Conservation (phyloP, 2,797 vertebrate species). For the Coracias cyanogaster region DNA sequence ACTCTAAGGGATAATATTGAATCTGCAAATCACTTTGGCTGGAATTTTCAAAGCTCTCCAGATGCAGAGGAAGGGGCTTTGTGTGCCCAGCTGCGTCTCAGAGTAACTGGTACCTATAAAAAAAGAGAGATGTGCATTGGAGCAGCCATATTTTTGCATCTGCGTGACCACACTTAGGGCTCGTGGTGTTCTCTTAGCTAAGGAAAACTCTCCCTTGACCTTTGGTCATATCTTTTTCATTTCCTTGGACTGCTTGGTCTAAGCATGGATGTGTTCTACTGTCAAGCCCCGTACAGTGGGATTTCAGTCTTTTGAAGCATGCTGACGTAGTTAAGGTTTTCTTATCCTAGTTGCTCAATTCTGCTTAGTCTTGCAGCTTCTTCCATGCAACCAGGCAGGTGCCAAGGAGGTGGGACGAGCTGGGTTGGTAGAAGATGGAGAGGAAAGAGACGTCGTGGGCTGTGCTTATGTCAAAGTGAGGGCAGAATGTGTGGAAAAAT, state of each 20-base stretch:
- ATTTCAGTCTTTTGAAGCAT: constrained; percentile 16
- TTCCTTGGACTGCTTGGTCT: background rate
- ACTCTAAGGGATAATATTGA: background rate
- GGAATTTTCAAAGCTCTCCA: constrained; percentile 36
- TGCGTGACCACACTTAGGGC: background rate
- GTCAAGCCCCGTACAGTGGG: background rate
- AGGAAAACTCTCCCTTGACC: background rate
- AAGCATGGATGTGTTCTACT: background rate
- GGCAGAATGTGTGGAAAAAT: accelerated
- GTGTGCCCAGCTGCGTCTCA: background rate
- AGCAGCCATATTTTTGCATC: background rate
- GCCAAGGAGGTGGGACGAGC: background rate
- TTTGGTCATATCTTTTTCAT: background rate
- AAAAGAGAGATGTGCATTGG: background rate
- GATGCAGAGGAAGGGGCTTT: background rate
- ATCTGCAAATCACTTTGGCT: background rate
- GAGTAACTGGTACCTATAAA: background rate
- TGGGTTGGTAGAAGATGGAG: background rate
- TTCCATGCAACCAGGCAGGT: background rate
- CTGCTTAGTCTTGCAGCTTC: constrained; percentile 33
- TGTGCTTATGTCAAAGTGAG: background rate
- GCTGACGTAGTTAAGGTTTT: background rate
- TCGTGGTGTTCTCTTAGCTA: background rate
- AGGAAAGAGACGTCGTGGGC: background rate
- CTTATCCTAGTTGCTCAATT: constrained; percentile 28